phyloP scores from a whole-genome alignment of 2,888 invertebrate genomes.

The Oasisia sp. region DNA sequence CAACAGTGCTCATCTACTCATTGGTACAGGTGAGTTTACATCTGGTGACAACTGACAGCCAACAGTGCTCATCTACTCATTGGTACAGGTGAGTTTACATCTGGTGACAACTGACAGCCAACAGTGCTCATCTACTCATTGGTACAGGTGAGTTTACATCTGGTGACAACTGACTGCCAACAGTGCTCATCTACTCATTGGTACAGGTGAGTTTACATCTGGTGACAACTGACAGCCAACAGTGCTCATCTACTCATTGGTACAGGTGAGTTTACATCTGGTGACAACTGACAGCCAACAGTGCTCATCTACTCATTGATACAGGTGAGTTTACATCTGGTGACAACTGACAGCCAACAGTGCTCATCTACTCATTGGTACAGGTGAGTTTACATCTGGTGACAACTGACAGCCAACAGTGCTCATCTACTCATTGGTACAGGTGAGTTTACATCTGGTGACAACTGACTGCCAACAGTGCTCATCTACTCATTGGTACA shows the following conservation, averaged over 20 bases:
- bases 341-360: conserved; percentile 45
- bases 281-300: conserved; percentile 46
- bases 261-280: conserved; percentile 50
- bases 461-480: conserved; percentile 41
- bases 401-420: conserved; percentile 43
- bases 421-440: conserved; percentile 45
- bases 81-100: conserved; percentile 48
- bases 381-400: conserved; percentile 53
- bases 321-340: conserved; percentile 51
- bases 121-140: conserved; percentile 45
- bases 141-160: conserved; percentile 48
- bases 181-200: conserved; percentile 45
- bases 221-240: conserved; percentile 47
- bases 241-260: conserved; percentile 45
- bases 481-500: conserved; percentile 45
- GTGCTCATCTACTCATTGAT: conserved; percentile 45
- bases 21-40: conserved; percentile 48
- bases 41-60: conserved; percentile 48
- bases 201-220: conserved; percentile 49
- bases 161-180: conserved; percentile 48
- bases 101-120: conserved; percentile 47
- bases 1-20: conserved; percentile 43
- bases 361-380: conserved; percentile 45
- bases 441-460: conserved; percentile 54
- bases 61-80: conserved; percentile 45